phyloP scores from a whole-genome alignment of 1,140 invertebrate species.

The Coptotermes formosanus region DNA sequence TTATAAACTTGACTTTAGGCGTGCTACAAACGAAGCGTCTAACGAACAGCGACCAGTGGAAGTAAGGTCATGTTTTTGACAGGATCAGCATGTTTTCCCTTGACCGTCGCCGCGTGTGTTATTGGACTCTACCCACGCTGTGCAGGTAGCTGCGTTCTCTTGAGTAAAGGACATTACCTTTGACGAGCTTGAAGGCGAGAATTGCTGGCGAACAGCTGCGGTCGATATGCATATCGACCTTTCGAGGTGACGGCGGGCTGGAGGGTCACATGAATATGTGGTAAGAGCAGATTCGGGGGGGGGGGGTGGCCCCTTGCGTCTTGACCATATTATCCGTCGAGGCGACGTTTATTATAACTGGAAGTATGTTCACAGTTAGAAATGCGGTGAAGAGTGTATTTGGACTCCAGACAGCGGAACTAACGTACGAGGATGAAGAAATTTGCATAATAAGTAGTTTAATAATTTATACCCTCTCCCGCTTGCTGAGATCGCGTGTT shows the following conservation, averaged over 20 bases:
- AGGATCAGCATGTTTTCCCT: too few relatives aligned
- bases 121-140: not conserved
- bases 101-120: not conserved
- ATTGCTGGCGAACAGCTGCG: not conserved
- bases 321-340: not conserved
- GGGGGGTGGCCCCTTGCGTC: not conserved
- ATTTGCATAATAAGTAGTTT: too few relatives aligned
- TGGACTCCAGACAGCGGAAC: too few relatives aligned
- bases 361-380: not conserved
- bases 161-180: not conserved
- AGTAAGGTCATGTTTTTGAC: too few relatives aligned
- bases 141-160: not conserved
- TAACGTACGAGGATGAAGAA: too few relatives aligned
- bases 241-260: not conserved
- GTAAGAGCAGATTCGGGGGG: not conserved
- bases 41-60: too few relatives aligned
- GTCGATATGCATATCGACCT: slow-evolving; percentile 6
- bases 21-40: too few relatives aligned
- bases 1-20: too few relatives aligned
- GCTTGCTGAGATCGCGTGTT: too few relatives aligned
- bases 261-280: not conserved
- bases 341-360: not conserved
- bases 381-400: not conserved
- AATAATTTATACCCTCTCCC: too few relatives aligned
- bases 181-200: not conserved